Conservation (phyloP, 53 echinoderm and acorn worm genomes). For the Pentamera pediparva region DNA sequence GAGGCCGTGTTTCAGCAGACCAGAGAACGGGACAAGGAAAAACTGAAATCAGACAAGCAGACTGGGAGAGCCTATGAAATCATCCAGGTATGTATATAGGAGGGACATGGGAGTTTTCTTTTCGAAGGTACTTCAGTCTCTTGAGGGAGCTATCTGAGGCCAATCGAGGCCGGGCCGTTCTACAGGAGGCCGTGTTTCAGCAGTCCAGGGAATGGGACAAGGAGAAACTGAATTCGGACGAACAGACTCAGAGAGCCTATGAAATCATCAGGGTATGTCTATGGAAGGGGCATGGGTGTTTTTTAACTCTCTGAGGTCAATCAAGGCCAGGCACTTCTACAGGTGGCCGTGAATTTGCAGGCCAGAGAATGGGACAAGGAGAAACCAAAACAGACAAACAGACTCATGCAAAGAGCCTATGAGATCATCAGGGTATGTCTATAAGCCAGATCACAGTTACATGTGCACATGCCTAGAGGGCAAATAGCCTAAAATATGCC, state of each 20-base stretch:
- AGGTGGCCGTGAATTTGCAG: no score
- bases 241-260: slow-evolving; percentile 61
- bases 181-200: slow-evolving; percentile 46
- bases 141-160: slow-evolving; percentile 54
- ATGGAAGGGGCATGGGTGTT: no score
- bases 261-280: slow-evolving; percentile 66
- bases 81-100: slow-evolving; percentile 57
- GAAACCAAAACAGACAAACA: no score
- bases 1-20: slow-evolving; percentile 49
- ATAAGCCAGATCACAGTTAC: no score
- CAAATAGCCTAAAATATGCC: no score
- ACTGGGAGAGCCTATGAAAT: slow-evolving; percentile 64
- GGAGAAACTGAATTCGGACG: slow-evolving; percentile 50
- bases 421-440: no score
- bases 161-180: slow-evolving; percentile 39
- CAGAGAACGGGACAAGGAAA: slow-evolving; percentile 52
- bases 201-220: slow-evolving; percentile 51
- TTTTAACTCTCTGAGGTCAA: no score
- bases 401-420: no score
- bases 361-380: no score
- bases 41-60: slow-evolving; percentile 45
- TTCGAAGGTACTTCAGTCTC: slow-evolving; percentile 42
- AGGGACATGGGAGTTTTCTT: no score
- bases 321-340: no score
- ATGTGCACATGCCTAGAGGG: no score